A percentile compares a stretch with the other conserved stretches of the same genome.
These are phyloP conservation scores for Sclerodermus sp. DNA, from an alignment of 2,888 invertebrate species.

Conservation along the genomic window DNA sequence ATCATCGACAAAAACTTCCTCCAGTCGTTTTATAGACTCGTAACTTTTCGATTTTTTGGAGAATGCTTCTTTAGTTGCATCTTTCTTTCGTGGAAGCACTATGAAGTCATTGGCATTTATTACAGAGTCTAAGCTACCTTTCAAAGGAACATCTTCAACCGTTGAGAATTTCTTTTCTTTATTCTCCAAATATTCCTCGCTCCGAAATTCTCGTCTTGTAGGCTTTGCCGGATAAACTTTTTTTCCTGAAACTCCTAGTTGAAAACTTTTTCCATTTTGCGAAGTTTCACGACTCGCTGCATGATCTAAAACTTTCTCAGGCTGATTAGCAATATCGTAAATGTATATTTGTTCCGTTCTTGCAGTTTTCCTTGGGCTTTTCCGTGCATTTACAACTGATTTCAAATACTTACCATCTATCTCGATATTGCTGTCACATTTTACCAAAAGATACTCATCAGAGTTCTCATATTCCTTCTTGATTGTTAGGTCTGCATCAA, in stretches of 20 bases:
- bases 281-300: not conserved
- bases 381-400: slow-evolving; percentile 48
- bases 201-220: not conserved
- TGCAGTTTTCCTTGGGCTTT: slow-evolving; percentile 39
- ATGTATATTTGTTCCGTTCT: not conserved
- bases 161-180: not conserved
- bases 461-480: not conserved
- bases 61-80: slow-evolving; percentile 23
- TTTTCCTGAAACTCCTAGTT: not conserved
- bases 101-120: slow-evolving; percentile 18
- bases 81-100: slow-evolving; percentile 19
- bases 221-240: not conserved
- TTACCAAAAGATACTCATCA: slow-evolving; percentile 6
- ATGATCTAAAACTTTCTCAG: not conserved
- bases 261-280: too few relatives aligned
- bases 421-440: slow-evolving; percentile 30
- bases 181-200: not conserved
- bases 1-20: slow-evolving; percentile 37
- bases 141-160: slow-evolving; percentile 9
- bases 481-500: not conserved
- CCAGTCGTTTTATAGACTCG: slow-evolving; percentile 47
- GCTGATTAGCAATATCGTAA: not conserved
- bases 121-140: slow-evolving; percentile 32
- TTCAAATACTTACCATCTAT: slow-evolving; percentile 53
- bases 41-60: slow-evolving; percentile 53